Evolutionary conservation across 2,888 invertebrate genomes (phyloP), one percentile per base, ranked within the genome.

Genomic region (Actias luna): DNA sequence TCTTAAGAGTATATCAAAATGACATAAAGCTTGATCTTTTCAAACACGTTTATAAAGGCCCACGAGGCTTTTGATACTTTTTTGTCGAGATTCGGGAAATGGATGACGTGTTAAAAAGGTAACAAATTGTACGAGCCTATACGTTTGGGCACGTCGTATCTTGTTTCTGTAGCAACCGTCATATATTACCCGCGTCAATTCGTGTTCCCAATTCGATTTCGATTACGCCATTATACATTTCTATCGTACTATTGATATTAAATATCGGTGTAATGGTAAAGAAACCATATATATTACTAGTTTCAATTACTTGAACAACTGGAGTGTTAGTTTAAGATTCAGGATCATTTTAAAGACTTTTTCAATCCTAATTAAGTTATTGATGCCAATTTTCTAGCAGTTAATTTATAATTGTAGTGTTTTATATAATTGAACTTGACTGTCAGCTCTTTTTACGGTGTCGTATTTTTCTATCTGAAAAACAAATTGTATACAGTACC

Each of bases 91-190:
- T 83, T 87, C 87, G 77, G 78, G 78, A 86, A 90, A 91, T 88
- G 86, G 86, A 91, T 90, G 90, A 92, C 84, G 90, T 91, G 91
- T 91, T 92, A 92, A 92, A 91, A 91, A 89, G 88, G 85, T 88
- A 84, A 88, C 87, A 83, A 84, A 87, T 85, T 83, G 85, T 80
- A 75, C 71, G 73, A 69, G 75, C 69, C 68, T 70, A 69, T 71
- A 65, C 59, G 64, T 67, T 71, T 63, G 71, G 70, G 69, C 65
- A 63, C 61, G 64, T 35, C 74, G 78, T 82, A 78, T 83, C 80
- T 78, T 79, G 82, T 85, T 83, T 83, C 78, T 73, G 76, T 69
- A 78, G 75, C 73, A 78, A 83, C 78, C 78, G 79, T 78, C 77
- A 79, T 84, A 83, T 85, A 83, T 87, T 82, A 84, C 77, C 29